A percentile compares a stretch with the other conserved stretches of the same genome.
These are phyloP conservation scores for Lipotes vexillifer DNA, from an alignment of 2,113 vertebrate genomes.

Conservation along the genomic window DNA sequence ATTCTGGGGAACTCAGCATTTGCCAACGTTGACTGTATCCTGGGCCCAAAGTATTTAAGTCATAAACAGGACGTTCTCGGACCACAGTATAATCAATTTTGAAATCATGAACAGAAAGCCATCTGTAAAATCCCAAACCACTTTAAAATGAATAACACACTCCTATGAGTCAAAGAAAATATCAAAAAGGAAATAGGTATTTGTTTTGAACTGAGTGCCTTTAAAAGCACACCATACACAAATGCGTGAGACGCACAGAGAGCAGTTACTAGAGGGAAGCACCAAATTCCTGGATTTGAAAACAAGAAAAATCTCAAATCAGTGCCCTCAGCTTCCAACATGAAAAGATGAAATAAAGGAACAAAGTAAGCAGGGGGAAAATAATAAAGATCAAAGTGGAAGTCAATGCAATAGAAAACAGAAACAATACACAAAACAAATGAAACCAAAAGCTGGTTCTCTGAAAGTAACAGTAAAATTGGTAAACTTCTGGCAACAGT, in stretches of 20 bases:
- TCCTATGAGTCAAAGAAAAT: background rate
- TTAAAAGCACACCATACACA: rapidly evolving
- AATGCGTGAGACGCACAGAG: rapidly evolving
- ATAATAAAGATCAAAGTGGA: background rate
- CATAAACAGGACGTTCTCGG: background rate
- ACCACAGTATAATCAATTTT: background rate
- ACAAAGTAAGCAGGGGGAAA: background rate
- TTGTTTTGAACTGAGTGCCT: background rate
- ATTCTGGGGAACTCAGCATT: background rate
- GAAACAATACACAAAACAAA: background rate
- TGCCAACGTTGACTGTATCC: too few relatives aligned
- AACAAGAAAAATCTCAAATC: background rate
- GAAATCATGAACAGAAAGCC: background rate
- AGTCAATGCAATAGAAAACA: background rate
- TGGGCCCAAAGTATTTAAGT: background rate
- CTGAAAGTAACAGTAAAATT: background rate
- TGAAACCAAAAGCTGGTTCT: background rate
- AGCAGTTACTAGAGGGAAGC: background rate
- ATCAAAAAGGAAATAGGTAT: background rate
- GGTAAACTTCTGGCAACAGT: background rate
- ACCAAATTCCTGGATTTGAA: background rate
- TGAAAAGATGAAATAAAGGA: background rate
- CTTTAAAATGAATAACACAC: background rate
- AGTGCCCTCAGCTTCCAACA: background rate
- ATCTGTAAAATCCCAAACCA: background rate